Base-by-base conservation (phyloP, 2,113 vertebrate genomes). In the Hirundichthys speculiger region DNA sequence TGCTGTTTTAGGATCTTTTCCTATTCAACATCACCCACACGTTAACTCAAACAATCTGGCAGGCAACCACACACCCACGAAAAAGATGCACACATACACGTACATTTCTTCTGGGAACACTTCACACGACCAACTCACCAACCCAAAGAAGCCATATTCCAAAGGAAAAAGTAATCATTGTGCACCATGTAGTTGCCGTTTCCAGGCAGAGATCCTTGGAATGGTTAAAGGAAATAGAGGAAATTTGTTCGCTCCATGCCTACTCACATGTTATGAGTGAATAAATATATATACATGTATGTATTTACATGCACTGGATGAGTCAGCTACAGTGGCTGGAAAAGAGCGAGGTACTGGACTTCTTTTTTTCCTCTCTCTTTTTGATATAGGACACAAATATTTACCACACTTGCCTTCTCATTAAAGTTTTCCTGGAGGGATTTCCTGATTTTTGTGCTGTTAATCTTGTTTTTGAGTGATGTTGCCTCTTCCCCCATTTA, bases 21-120 rank as follows among this genome's bases (percentile, higher is more conserved):
- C 64, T 56, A 30, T 87, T 77, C 77, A 80, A 24, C 61, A 66
- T 73, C 86, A 76, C 84, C 80, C 82, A 86, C 84, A 75, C 69
- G 72, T 49, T 27, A 66, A 58, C 61, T 74, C 67, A 83, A 75
- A 82, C 71, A 84, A 25, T 58, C 82, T 81, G 54, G 45, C 77
- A 80, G 69, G 18, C 62, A 70, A 15, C 48, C 53, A 69, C 60
- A 58, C 25, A 67, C 63, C 58, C 55, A 56, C 38, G 15, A 2
- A 40, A 16, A 49, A 10, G 30, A 2, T 54, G 64, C 53, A 49
- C 56, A 62, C n/a, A 69, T 40, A 54, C 8, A 59, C 43, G 45
- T n/a, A n/a, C 73, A 45, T 65, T 50, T 48, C 76, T 79, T 82
- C 64, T 27, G 21, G 59, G 60, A 80, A 81, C 75, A 82, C 74